Evolutionary conservation across 2,113 vertebrate genomes (phyloP).

Genomic region (Mystacornis crossleyi): DNA sequence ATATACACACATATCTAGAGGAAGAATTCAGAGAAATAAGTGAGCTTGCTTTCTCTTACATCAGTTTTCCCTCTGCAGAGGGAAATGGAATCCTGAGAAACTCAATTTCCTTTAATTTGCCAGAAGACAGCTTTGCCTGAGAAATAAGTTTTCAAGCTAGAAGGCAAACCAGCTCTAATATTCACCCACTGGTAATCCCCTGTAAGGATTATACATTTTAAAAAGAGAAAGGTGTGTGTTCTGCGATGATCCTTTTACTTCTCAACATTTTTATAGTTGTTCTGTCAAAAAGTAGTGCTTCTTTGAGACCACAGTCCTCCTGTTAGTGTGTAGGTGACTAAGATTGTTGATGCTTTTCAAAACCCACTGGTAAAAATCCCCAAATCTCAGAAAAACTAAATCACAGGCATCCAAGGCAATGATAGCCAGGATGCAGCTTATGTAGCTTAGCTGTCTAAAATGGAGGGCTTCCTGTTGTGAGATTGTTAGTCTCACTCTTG

Average conservation of each 20-base stretch:
- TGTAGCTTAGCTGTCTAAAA: neutral
- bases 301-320: neutral
- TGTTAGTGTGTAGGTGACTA: neutral
- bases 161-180: neutral
- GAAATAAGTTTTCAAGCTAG: neutral
- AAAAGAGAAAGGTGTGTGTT: neutral
- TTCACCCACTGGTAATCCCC: neutral
- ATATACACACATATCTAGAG: neutral
- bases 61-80: neutral
- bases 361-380: neutral
- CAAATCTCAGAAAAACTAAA: neutral
- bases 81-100: neutral
- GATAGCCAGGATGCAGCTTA: neutral
- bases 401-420: neutral
- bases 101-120: neutral
- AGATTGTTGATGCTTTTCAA: neutral
- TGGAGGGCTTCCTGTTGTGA: neutral
- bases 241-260: neutral
- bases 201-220: neutral
- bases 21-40: neutral
- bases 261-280: neutral
- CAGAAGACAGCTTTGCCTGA: neutral
- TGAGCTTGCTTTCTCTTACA: neutral
- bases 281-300: neutral
- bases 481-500: neutral